Percentiles rank a stretch among this genome's conserved stretches.
phyloP scores from a whole-genome alignment of 2,888 invertebrate genomes.

The Odontothrips loti region DNA sequence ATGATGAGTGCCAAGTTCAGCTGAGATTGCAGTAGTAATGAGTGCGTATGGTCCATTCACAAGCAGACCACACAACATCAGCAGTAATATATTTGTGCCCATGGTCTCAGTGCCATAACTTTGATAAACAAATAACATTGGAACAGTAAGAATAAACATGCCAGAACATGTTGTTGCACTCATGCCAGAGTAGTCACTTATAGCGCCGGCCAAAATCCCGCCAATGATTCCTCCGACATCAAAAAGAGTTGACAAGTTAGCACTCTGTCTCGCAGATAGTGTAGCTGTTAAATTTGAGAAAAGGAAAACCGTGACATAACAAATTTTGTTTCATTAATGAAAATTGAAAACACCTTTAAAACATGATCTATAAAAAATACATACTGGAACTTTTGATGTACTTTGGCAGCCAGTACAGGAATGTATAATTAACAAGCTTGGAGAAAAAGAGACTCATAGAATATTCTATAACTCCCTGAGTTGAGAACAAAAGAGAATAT shows the following conservation, averaged over 20 bases:
- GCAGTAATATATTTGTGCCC: constrained; percentile 59
- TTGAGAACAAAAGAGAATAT: constrained; percentile 37
- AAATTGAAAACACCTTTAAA: constrained; percentile 5
- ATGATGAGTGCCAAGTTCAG: constrained; percentile 87
- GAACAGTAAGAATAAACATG: constrained; percentile 76
- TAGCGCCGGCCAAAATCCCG: constrained; percentile 79
- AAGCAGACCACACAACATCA: constrained; percentile 71
- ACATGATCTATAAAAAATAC: constrained; percentile 44
- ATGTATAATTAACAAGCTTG: constrained; percentile 94
- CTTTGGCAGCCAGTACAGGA: constrained; percentile 91
- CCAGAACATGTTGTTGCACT: constrained; percentile 81
- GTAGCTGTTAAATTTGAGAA: constrained; percentile 53
- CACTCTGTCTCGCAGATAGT: constrained; percentile 63
- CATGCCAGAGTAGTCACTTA: constrained; percentile 78
- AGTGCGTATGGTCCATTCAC: constrained; percentile 96
- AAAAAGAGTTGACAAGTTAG: constrained; percentile 74
- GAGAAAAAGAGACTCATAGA: constrained; percentile 91
- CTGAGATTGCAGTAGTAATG: constrained; percentile 93
- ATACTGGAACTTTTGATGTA: constrained; percentile 83
- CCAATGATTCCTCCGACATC: constrained; percentile 89
- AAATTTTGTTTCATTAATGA: constrained; percentile 29
- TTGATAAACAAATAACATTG: constrained; percentile 79
- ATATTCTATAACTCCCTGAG: constrained; percentile 82
- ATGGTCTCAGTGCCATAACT: constrained; percentile 62
- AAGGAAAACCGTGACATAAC: neutral